Percentiles rank a stretch among this genome's conserved stretches.
Conservation (phyloP, 2,797 vertebrate species). For the Xiphophorus birchmanni region DNA sequence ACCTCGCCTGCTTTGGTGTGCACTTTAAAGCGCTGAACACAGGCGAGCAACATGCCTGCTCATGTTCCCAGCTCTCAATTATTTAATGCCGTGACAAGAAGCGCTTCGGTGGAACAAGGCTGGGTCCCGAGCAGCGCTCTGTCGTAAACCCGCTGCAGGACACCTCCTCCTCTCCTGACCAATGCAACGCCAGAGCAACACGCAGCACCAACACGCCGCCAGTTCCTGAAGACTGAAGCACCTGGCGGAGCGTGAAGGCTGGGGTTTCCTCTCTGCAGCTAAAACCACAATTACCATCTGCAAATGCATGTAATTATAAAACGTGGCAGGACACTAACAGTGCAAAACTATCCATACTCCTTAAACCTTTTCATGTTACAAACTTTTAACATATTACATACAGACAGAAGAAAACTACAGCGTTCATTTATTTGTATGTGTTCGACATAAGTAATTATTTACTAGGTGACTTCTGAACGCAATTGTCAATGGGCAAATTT, state of each 20-base stretch:
- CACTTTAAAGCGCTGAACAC: slow-evolving; percentile 1
- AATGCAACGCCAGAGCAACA: slow-evolving; percentile 54
- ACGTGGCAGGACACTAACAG: background rate
- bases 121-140: background rate
- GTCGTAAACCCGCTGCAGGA: slow-evolving; percentile 13
- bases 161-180: slow-evolving; percentile 71
- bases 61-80: slow-evolving; percentile 10
- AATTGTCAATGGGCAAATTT: no score
- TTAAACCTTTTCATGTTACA: background rate
- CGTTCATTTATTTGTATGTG: background rate
- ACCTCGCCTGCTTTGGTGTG: background rate
- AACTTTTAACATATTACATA: background rate
- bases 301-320: background rate
- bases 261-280: slow-evolving; percentile 31
- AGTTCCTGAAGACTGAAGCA: slow-evolving; percentile 22
- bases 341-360: background rate
- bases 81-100: background rate
- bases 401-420: background rate
- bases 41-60: slow-evolving; percentile 18
- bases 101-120: background rate
- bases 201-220: slow-evolving; percentile 19
- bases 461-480: background rate
- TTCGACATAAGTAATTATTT: background rate
- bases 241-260: slow-evolving; percentile 43
- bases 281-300: slow-evolving; percentile 1